phyloP scores from a whole-genome alignment of 2,888 invertebrate genomes.

The Abscondita cerata region DNA sequence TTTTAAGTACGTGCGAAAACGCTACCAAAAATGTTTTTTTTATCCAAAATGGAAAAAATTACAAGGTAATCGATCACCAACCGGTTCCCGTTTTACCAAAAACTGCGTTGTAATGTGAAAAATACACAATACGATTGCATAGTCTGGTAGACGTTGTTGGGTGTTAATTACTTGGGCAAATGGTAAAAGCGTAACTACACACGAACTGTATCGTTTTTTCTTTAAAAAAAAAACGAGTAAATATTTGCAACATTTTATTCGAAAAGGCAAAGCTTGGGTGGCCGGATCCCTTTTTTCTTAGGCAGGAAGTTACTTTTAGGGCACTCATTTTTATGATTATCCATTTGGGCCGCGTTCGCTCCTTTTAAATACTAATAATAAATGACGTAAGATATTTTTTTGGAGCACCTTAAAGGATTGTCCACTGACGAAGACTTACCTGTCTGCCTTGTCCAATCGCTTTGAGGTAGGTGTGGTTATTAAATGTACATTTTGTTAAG shows the following conservation, averaged over 20 bases:
- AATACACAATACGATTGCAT: conserved; percentile 54
- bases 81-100: conserved; percentile 56
- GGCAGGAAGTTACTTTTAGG: background rate
- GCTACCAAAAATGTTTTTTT: conserved; percentile 9
- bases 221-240: conserved; percentile 1
- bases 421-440: conserved; percentile 38
- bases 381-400: conserved; percentile 1
- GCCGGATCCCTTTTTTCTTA: background rate
- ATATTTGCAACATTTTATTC: conserved; percentile 6
- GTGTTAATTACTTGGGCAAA: conserved; percentile 54
- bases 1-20: conserved; percentile 10
- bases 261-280: background rate
- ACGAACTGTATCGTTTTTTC: conserved; percentile 1
- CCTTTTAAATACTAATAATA: background rate
- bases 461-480: conserved; percentile 47
- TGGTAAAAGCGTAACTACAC: conserved; percentile 49
- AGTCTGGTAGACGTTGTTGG: conserved; percentile 51
- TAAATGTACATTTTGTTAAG: conserved; percentile 47
- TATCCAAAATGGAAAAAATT: conserved; percentile 38
- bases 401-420: background rate
- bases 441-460: conserved; percentile 46
- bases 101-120: conserved; percentile 55
- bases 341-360: too few relatives aligned
- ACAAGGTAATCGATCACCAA: conserved; percentile 51
- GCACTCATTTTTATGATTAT: too few relatives aligned